Conservation (phyloP, 2,113 vertebrate species). For the Sceloporus undulatus region DNA sequence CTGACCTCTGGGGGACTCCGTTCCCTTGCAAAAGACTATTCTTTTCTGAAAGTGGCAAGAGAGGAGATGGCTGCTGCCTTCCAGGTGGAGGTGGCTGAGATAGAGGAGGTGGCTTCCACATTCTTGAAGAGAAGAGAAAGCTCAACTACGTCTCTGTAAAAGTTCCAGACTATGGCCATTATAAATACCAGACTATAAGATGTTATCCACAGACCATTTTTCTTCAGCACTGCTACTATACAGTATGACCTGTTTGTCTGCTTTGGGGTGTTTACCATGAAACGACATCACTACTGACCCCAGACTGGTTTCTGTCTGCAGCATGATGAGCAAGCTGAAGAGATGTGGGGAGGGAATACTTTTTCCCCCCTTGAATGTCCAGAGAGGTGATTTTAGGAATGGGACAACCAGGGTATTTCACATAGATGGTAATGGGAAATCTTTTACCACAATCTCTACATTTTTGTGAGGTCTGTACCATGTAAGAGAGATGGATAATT, state of each 20-base stretch:
- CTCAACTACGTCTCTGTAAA: background rate
- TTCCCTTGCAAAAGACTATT: constrained; percentile 77
- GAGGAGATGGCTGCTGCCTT: constrained; percentile 83
- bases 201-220: background rate
- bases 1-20: constrained; percentile 79
- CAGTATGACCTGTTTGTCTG: background rate
- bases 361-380: background rate
- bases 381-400: background rate
- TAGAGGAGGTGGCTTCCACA: constrained; percentile 80
- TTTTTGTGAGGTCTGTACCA: constrained; percentile 25
- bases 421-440: constrained; percentile 10
- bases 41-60: constrained; percentile 79
- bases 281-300: background rate
- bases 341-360: background rate
- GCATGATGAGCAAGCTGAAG: background rate
- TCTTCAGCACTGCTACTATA: background rate
- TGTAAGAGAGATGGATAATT: constrained; percentile 49
- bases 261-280: background rate
- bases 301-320: background rate
- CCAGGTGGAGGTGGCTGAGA: constrained; percentile 74
- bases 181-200: constrained; percentile 39
- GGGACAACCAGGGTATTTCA: constrained; percentile 6
- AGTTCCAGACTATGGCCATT: background rate
- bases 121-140: constrained; percentile 76
- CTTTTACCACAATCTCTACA: background rate